phyloP scores from a whole-genome alignment of 2,888 invertebrate species.

The Tipula helvola region DNA sequence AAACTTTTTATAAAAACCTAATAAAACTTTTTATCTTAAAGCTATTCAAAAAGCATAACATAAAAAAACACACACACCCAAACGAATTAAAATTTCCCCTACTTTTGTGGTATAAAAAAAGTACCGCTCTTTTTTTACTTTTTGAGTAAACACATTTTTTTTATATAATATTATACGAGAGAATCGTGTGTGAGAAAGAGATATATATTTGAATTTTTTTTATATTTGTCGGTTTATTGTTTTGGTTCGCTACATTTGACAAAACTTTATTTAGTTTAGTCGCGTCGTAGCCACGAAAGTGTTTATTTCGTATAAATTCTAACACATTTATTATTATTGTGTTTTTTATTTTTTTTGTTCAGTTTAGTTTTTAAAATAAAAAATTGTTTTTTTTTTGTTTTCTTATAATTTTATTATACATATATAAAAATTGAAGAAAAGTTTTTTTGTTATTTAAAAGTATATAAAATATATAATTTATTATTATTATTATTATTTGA shows the following conservation, averaged over 20 bases:
- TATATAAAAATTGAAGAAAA: not conserved
- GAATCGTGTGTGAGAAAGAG: not conserved
- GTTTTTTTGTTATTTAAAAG: not conserved
- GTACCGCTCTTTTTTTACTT: not conserved
- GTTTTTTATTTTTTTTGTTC: not conserved
- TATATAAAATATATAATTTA: not conserved
- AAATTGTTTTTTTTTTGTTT: not conserved
- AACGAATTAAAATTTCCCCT: not conserved
- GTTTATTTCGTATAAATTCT: not conserved
- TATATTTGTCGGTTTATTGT: not conserved
- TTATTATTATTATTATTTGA: conserved; percentile 7
- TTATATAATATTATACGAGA: not conserved
- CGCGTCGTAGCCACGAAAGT: conserved; percentile 4
- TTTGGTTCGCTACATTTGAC: not conserved
- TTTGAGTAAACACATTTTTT: not conserved
- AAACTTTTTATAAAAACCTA: not conserved
- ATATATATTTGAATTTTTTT: not conserved
- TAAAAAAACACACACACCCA: not conserved
- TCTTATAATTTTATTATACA: not conserved
- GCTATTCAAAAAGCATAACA: not conserved
- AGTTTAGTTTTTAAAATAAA: not conserved
- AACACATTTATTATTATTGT: not conserved
- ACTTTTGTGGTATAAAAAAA: not conserved
- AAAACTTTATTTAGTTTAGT: not conserved
- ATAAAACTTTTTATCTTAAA: not conserved